These are phyloP conservation scores for Lasioglossum zephyrum DNA, from an alignment of 2,888 invertebrate genomes.

Conservation along the genomic window DNA sequence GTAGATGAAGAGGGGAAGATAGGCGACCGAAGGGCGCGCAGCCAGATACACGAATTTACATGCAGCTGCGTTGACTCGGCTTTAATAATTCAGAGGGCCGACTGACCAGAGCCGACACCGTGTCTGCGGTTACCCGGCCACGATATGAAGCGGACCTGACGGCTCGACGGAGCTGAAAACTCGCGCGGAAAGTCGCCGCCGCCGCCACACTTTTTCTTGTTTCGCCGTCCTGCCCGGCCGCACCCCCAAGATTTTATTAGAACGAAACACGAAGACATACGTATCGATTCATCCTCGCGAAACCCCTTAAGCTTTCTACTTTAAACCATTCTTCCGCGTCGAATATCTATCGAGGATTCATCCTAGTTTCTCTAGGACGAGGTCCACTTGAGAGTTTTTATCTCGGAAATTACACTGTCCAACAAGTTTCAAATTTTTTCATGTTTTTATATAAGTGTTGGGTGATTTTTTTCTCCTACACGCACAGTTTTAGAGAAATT, in stretches of 20 bases:
- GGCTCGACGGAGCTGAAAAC: conserved; percentile 13
- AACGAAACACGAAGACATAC: neutral
- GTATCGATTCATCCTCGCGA: neutral
- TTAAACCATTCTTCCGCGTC: neutral
- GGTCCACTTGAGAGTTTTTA: neutral
- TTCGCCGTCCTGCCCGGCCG: neutral
- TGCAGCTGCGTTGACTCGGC: conserved; percentile 56
- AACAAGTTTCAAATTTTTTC: no score
- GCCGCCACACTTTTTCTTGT: neutral
- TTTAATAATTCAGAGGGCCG: conserved; percentile 67
- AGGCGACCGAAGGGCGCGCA: conserved; percentile 33
- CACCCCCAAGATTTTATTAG: neutral
- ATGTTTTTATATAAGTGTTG: no score
- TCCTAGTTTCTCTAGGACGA: neutral
- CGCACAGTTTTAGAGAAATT: no score
- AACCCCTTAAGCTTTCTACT: neutral
- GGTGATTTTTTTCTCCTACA: no score
- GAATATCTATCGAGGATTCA: neutral
- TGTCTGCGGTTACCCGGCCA: conserved; percentile 52
- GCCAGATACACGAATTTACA: conserved; percentile 46
- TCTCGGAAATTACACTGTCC: neutral
- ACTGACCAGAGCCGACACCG: conserved; percentile 52
- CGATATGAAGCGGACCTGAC: conserved; percentile 17
- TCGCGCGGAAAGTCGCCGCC: conserved; percentile 8
- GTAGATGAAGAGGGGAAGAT: conserved; percentile 8